Evolutionary conservation across 2,888 invertebrate genomes (phyloP), one percentile per base, ranked within the genome.

Genomic region (Leuctra nigra): DNA sequence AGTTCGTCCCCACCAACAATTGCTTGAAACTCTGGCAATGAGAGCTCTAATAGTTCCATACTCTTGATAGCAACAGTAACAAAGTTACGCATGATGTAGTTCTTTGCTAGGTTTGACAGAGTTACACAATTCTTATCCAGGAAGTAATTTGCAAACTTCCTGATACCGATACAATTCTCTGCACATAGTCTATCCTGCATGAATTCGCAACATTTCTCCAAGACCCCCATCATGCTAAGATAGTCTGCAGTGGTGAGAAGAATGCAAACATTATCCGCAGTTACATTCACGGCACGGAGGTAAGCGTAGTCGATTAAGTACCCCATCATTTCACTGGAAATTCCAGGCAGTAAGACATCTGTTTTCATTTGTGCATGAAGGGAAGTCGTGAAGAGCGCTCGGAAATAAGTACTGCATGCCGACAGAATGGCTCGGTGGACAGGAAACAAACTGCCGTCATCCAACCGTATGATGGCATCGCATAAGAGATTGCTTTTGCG

Each of bases 371-470:
- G 75, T n/a, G 79, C 79, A 68, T 86, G 84, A 63, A 91, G 73
- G 13, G 84, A 82, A 60, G 90, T 91, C 53, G 91, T 91, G 70
- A 92, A 92, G 29, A 91, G 73, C 44, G 90, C 86, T 3, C 33
- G 33, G 75, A 95, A 95, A 75, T 93, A 95, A 38, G 87, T 84
- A 69, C 94, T 94, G 75, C 91, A 91, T 56, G 92, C 86, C 60
- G 89, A 88, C 66, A 92, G 78, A 64, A 92, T 86, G 58, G 88
- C 85, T 61, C 91, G 82, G 73, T 95, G 94, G 54, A 94, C 88
- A 36, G 87, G 86, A 68, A 91, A 91, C 61, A 80, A 77, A 54
- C 84, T 82, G 59, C 88, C 89, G 70, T 92, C 92, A 65, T 89
- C 86, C 56, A 90, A 81, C 62, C 87, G 79, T 64, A 92, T 80